Percentiles rank a stretch among this genome's conserved stretches.
Conservation (phyloP, 1,140 invertebrate species). For the Diorhabda sublineata region DNA sequence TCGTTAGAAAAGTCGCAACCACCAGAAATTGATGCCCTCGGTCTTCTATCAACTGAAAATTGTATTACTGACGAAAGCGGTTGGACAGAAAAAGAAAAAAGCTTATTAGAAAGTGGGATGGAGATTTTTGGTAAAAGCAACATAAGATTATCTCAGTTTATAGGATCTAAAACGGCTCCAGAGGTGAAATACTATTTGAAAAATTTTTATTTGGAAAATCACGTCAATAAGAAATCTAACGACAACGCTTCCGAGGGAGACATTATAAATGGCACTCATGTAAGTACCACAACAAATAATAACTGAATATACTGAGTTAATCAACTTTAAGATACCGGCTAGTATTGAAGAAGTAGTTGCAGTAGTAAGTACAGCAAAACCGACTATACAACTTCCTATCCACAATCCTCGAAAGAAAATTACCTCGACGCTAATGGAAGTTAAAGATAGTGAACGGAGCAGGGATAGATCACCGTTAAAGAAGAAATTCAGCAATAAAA, state of each 20-base stretch:
- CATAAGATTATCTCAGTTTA: conserved; percentile 57
- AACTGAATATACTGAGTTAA: conserved; percentile 3
- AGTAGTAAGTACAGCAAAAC: conserved; percentile 51
- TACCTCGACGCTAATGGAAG: conserved; percentile 10
- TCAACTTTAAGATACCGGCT: conserved; percentile 45
- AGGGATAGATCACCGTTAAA: neutral
- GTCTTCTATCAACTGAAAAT: conserved; percentile 36
- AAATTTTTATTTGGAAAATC: conserved; percentile 42
- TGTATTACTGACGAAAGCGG: conserved; percentile 44
- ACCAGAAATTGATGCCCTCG: conserved; percentile 23
- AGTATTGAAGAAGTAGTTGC: conserved; percentile 54
- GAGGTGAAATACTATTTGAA: conserved; percentile 58
- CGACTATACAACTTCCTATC: conserved; percentile 43
- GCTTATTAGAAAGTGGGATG: conserved; percentile 57
- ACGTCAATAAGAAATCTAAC: conserved; percentile 20
- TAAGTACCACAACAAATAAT: conserved; percentile 5
- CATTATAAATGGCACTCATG: conserved; percentile 36
- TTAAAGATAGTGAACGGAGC: neutral
- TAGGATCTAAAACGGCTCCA: conserved; percentile 58
- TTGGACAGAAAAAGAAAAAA: conserved; percentile 57
- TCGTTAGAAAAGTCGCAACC: conserved; percentile 19
- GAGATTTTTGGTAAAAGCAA: conserved; percentile 62
- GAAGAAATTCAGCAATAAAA: neutral
- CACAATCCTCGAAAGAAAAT: conserved; percentile 25
- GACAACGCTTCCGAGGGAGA: conserved; percentile 21